phyloP scores from a whole-genome alignment of 2,113 vertebrate species.

The Apodemus sylvaticus region DNA sequence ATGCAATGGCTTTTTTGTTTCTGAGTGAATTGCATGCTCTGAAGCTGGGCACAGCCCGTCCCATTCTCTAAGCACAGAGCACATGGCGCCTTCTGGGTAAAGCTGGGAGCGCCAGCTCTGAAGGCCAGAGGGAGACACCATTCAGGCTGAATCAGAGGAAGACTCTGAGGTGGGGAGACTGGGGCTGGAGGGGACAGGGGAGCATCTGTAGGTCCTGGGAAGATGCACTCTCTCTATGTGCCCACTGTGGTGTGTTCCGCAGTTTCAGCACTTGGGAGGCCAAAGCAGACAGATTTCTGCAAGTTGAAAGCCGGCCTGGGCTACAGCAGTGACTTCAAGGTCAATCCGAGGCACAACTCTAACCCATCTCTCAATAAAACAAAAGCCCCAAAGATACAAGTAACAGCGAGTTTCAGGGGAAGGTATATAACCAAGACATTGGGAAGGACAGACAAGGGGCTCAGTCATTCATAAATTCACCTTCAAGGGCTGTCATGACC shows the following conservation, averaged over 20 bases:
- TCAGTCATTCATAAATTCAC: neutral
- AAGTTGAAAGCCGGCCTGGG: neutral
- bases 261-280: neutral
- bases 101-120: neutral
- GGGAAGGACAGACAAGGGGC: neutral
- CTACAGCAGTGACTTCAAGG: neutral
- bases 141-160: neutral
- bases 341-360: neutral
- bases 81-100: neutral
- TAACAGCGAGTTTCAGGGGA: neutral
- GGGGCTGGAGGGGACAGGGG: neutral
- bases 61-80: slow-evolving; percentile 35
- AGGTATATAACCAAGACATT: neutral
- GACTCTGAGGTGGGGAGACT: neutral
- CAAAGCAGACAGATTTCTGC: neutral
- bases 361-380: neutral
- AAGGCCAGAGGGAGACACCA: neutral
- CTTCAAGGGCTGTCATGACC: neutral
- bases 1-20: slow-evolving; percentile 56
- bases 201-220: neutral
- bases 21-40: slow-evolving; percentile 41
- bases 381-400: neutral
- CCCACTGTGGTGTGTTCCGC: neutral
- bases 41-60: neutral
- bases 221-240: neutral